Base-by-base conservation (phyloP, 2,113 vertebrate genomes). In the Corvus cornix region DNA sequence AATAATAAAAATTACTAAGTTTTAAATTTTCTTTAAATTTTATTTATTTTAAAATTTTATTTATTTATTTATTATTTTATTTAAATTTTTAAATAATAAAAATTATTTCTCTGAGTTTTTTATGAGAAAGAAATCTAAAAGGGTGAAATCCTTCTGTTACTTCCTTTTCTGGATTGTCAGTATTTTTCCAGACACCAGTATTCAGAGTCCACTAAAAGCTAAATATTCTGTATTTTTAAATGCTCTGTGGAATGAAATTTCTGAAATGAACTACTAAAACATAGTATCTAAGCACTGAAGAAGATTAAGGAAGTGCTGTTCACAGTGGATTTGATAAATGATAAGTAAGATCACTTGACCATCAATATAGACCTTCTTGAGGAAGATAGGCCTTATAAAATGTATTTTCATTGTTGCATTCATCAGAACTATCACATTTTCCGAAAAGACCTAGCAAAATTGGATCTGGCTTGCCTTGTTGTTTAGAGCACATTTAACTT, bases 401-500 rank as follows among this genome's bases (percentile, higher is more conserved):
- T 56, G 16, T 27, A 64, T 91, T 93, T 93, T 90, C 62, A 87
- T 77, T 96, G 55, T 90, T 96, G 37, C 14, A 52, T 80, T 92
- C 53, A 52, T 88, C 68, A 68, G 53, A 94, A 92, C 82, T 75
- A 84, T 49, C 90, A 87, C 41, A 35, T 53, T 93, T 97, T 95
- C 86, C 77, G 16, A 49, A 79, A 87, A 81, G 39, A 84, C 28
- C 37, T 52, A 55, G 24, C 24, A 82, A 90, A 95, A 95, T 31
- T 94, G 58, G 64, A 75, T 78, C 53, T 90, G 77, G 80, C 21
- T 90, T 92, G 41, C 21, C 60, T n/a, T 91, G 92, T 93, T 86
- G 77, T 97, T 97, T 95, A 89, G 48, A 88, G 41, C 72, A 41
- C 24, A 11, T 95, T 93, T 77, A 91, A 81, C 90, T 96, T 89